A percentile compares a stretch with the other conserved stretches of the same genome.
Evolutionary conservation across 2,888 invertebrate genomes (phyloP).

Genomic region (Andricus curvator): DNA sequence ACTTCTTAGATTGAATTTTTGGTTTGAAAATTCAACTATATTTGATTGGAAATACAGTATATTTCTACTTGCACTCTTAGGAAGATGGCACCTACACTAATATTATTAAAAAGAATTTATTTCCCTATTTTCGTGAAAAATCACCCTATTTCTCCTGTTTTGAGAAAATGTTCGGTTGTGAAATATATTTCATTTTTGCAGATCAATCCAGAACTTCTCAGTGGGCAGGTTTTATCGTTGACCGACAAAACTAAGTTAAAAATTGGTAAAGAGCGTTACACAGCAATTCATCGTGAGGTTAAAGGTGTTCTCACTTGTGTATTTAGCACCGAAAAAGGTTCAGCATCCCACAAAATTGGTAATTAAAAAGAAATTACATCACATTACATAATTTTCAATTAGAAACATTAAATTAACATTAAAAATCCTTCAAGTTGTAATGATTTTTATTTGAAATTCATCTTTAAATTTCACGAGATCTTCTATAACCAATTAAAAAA

Average conservation of each 20-base stretch:
- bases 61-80: too few relatives aligned
- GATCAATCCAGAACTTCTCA: conserved; percentile 54
- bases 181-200: conserved; percentile 22
- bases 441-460: too few relatives aligned
- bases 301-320: conserved; percentile 54
- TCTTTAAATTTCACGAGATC: neutral
- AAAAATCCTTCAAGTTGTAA: too few relatives aligned
- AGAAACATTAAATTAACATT: too few relatives aligned
- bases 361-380: neutral
- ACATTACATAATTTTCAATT: neutral
- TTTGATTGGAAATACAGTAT: too few relatives aligned
- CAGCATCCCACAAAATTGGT: conserved; percentile 43
- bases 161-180: too few relatives aligned
- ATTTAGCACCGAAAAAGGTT: conserved; percentile 42
- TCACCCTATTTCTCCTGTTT: too few relatives aligned
- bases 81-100: too few relatives aligned
- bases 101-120: too few relatives aligned
- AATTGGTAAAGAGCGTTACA: conserved; percentile 54
- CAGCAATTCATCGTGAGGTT: conserved; percentile 47
- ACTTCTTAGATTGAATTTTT: too few relatives aligned
- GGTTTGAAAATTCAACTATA: too few relatives aligned
- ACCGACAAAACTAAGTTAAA: conserved; percentile 56
- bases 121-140: too few relatives aligned
- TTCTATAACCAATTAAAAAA: neutral
- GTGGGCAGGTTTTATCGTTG: conserved; percentile 53